Base-by-base conservation (phyloP, 2,113 vertebrate species). In the Sorex araneus region DNA sequence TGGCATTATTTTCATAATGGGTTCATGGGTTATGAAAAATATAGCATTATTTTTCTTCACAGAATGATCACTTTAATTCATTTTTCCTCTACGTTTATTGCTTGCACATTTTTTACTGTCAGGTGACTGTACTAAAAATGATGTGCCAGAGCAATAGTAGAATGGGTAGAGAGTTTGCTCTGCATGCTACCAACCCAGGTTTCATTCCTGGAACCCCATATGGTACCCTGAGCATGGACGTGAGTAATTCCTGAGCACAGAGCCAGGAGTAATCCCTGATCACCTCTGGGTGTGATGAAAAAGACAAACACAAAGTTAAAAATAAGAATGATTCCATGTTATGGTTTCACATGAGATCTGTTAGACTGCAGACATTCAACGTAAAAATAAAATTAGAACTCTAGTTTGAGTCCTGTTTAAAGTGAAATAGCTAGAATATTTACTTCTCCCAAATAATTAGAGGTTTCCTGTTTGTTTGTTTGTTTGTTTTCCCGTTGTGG, bases 351-450 rank as follows among this genome's bases (percentile, higher is more conserved):
- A 77, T 57, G 54, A 89, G 36, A 43, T 92, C 67, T 86, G 3
- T 67, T 79, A 90, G 80, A 84, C 82, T 88, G 50, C 54, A 94
- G 78, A 90, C 83, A 75, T 89, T 88, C 45, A 93, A 92, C 87
- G 85, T 84, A 93, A 96, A 96, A 92, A 93, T 83, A 90, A 85
- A 90, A 94, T 95, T 6, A 81, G 92, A 92, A 50, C 84, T 43
- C 23, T 40, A 90, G 28, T 91, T 90, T 84, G 79, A 84, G 43
- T 89, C 43, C 43, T 90, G 83, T 69, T 91, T 93, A 92, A 79
- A 94, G 73, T 80, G 13, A n/a, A 91, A 80, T 83, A 81, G 54
- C 71, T 80, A 66, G 83, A 83, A 88, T 77, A 43, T 54, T 64
- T 84, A 67, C 7, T 84, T 90, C 57, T 60, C n/a, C 54, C 19